These are phyloP conservation scores for Synanceia verrucosa DNA, from an alignment of 2,797 vertebrate genomes.

Conservation along the genomic window DNA sequence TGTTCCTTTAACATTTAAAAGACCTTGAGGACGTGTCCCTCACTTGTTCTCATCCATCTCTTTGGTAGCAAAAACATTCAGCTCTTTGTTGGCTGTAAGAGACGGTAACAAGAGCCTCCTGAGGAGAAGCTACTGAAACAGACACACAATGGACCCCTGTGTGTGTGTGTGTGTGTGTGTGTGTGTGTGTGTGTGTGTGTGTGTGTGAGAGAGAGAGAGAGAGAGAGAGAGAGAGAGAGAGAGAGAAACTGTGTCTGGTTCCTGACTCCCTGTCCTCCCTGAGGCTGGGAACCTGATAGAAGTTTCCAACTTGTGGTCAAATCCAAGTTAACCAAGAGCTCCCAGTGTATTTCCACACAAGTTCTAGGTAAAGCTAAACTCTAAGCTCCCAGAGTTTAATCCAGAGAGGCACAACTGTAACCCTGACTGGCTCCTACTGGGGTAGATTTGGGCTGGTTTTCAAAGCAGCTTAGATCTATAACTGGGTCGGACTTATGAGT, in stretches of 20 bases:
- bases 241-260: conserved; percentile 33
- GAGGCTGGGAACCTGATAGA: conserved; percentile 25
- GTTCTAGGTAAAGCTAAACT: conserved; percentile 28
- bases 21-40: conserved; percentile 37
- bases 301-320: conserved; percentile 4
- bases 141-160: conserved; percentile 73
- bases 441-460: conserved; percentile 51
- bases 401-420: conserved; percentile 39
- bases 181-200: conserved; percentile 20
- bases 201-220: conserved; percentile 4
- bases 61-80: conserved; percentile 67
- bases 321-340: not conserved
- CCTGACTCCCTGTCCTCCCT: conserved; percentile 30
- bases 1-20: too few species aligned
- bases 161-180: conserved; percentile 26
- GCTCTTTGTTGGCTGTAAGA: conserved; percentile 66
- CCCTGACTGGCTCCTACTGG: conserved; percentile 44
- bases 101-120: conserved; percentile 74
- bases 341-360: conserved; percentile 39
- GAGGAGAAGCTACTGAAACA: conserved; percentile 60
- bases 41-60: conserved; percentile 41
- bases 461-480: conserved; percentile 72
- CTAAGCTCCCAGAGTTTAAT: conserved; percentile 23
- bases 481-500: conserved; percentile 65
- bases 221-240: conserved; percentile 12